phyloP scores from a whole-genome alignment of 2,888 invertebrate species.

The Rutpela maculata region DNA sequence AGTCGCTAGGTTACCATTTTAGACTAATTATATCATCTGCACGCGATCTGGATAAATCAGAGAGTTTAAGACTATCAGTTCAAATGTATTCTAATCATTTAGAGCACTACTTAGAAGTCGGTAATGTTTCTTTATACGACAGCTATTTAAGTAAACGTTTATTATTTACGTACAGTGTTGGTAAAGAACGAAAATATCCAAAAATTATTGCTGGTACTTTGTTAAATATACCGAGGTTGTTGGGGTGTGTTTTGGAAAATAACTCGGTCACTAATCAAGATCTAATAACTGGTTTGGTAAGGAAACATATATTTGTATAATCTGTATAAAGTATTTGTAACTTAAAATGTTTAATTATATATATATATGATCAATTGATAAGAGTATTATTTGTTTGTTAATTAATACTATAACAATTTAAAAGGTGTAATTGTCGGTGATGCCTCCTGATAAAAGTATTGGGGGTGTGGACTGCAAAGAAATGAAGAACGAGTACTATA shows the following conservation, averaged over 20 bases:
- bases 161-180: constrained; percentile 79
- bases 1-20: constrained; percentile 81
- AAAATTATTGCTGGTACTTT: constrained; percentile 84
- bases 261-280: constrained; percentile 64
- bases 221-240: constrained; percentile 83
- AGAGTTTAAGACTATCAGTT: constrained; percentile 81
- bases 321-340: neutral
- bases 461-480: no score
- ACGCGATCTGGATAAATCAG: constrained; percentile 78
- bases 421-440: no score
- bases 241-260: constrained; percentile 85
- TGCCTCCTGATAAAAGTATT: no score
- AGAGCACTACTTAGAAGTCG: constrained; percentile 83
- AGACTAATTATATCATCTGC: constrained; percentile 80
- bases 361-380: no score
- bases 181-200: constrained; percentile 79
- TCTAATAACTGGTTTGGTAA: constrained; percentile 48
- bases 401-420: no score
- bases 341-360: no score
- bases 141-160: constrained; percentile 88
- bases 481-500: no score
- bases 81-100: constrained; percentile 84
- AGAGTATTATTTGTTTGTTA: no score
- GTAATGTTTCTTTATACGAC: constrained; percentile 82
- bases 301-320: constrained; percentile 9